Evolutionary conservation across 2,113 vertebrate species (phyloP).

Genomic region (Laticauda laticaudata): DNA sequence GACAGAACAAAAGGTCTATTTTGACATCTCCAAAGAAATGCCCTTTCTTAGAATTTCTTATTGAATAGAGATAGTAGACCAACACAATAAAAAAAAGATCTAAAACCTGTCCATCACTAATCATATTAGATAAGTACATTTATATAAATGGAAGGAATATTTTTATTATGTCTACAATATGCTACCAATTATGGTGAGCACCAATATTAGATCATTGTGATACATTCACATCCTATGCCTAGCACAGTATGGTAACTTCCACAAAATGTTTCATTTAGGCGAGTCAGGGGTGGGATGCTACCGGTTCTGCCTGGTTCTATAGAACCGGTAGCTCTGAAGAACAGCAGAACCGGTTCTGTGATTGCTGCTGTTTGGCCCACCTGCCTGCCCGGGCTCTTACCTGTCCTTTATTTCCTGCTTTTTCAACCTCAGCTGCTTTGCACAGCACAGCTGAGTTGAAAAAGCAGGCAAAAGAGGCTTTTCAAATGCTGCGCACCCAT

Average conservation of each 20-base stretch:
- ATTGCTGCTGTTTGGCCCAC: no score
- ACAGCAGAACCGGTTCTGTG: no score
- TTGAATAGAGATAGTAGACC: background rate
- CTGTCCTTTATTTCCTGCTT: no score
- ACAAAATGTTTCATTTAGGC: background rate
- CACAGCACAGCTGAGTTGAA: no score
- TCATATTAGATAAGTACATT: background rate
- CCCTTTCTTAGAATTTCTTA: background rate
- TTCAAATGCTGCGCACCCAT: no score
- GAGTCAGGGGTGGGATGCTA: no score
- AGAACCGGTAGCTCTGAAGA: no score
- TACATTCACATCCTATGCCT: background rate
- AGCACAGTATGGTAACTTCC: background rate
- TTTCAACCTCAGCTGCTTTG: no score
- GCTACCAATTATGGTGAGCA: background rate
- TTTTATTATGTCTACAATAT: background rate
- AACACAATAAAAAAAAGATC: background rate
- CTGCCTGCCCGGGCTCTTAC: no score
- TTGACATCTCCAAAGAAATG: constrained; percentile 26
- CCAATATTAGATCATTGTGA: background rate
- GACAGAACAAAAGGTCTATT: constrained; percentile 23
- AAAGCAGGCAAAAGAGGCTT: no score
- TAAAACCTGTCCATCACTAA: constrained; percentile 1
- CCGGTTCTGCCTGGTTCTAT: no score
- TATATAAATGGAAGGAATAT: background rate